phyloP scores from a whole-genome alignment of 1,140 invertebrate species.

The Pseudomyrmex flavicornis region DNA sequence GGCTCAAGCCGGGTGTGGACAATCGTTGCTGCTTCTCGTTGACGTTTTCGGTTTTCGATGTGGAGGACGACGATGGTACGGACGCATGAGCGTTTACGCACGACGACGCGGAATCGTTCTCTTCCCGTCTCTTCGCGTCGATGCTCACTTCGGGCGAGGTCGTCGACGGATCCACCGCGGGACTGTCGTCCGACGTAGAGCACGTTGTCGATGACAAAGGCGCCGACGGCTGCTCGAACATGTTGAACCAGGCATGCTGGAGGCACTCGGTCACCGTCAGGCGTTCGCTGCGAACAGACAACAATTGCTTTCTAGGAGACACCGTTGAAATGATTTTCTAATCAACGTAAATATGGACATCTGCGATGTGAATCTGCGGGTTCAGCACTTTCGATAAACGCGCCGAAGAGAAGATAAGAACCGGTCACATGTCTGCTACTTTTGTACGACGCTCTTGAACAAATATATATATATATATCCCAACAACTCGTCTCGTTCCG shows the following conservation, averaged over 20 bases:
- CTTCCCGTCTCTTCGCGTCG: neutral
- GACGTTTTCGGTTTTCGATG: slow-evolving; percentile 28
- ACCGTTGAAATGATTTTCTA: neutral
- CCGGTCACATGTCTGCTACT: neutral
- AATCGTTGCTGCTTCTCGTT: slow-evolving; percentile 39
- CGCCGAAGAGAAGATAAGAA: neutral
- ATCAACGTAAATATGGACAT: neutral
- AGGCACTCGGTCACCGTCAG: slow-evolving; percentile 88
- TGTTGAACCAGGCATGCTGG: slow-evolving; percentile 87
- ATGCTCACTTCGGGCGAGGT: neutral
- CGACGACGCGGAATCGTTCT: too few species aligned
- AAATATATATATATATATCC: slow-evolving; percentile 33
- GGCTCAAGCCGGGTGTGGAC: slow-evolving; percentile 12
- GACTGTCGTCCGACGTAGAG: slow-evolving; percentile 40
- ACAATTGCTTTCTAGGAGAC: slow-evolving; percentile 5
- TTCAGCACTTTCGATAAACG: neutral
- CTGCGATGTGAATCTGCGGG: neutral
- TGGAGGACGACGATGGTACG: neutral
- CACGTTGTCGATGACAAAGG: slow-evolving; percentile 57
- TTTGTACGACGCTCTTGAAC: slow-evolving; percentile 9
- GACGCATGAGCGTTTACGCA: neutral
- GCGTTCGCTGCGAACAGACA: slow-evolving; percentile 85
- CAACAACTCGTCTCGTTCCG: slow-evolving; percentile 41
- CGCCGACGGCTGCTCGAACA: slow-evolving; percentile 75
- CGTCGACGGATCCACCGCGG: slow-evolving; percentile 43